Conservation (phyloP, 2,797 vertebrate species). For the Coccyzus lansbergi region DNA sequence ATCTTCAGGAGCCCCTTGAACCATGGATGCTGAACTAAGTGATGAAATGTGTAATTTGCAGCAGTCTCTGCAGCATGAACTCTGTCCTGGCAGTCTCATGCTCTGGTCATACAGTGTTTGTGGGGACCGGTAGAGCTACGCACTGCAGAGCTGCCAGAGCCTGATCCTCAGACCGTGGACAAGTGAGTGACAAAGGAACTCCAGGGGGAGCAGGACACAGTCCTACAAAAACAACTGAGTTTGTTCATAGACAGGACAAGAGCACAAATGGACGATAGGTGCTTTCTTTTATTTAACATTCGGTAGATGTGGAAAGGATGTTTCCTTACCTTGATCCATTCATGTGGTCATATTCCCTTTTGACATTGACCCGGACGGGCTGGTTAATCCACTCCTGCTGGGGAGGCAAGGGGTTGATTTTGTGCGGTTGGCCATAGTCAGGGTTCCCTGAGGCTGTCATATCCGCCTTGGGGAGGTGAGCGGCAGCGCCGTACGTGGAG, state of each 20-base stretch:
- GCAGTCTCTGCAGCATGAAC: neutral
- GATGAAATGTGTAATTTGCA: neutral
- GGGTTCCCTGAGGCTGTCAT: constrained; percentile 98
- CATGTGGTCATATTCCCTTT: constrained; percentile 98
- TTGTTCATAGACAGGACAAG: neutral
- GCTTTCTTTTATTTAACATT: neutral
- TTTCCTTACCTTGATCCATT: constrained; percentile 93
- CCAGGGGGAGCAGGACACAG: rapidly evolving
- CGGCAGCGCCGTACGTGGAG: constrained; percentile 90
- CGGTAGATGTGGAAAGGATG: neutral
- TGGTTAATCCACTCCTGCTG: constrained; percentile 99
- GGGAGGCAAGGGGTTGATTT: constrained; percentile 94
- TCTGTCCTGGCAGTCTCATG: neutral
- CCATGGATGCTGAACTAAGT: neutral
- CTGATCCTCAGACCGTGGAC: neutral
- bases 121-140: neutral
- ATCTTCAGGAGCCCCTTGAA: neutral
- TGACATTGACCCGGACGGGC: constrained; percentile 92
- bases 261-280: rapidly evolving
- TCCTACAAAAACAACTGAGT: neutral
- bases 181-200: neutral
- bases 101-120: neutral
- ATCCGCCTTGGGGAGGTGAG: constrained; percentile 95
- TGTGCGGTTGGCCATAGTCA: constrained; percentile 96
- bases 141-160: neutral